These are phyloP conservation scores for Labia minor DNA, from an alignment of 2,888 invertebrate species.

Conservation along the genomic window DNA sequence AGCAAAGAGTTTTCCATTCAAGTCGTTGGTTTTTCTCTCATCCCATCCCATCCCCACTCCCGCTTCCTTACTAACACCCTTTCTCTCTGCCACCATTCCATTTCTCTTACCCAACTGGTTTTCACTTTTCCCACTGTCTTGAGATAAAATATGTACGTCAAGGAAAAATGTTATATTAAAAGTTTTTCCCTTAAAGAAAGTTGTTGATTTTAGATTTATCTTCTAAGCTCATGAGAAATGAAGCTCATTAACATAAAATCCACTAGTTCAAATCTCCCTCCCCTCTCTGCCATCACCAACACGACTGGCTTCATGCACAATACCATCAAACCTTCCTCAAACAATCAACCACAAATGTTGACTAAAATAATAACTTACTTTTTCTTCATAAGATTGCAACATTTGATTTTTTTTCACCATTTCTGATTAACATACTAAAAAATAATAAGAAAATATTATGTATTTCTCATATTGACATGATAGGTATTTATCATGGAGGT, in stretches of 20 bases:
- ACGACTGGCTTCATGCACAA: not conserved
- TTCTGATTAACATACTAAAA: too few relatives aligned
- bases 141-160: not conserved
- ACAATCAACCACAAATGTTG: conserved; percentile 13
- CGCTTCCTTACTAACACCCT: too few relatives aligned
- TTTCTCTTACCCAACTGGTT: too few relatives aligned
- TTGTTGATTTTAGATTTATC: conserved; percentile 13
- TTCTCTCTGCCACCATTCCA: too few relatives aligned
- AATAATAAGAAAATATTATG: too few relatives aligned
- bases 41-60: too few relatives aligned
- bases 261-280: not conserved
- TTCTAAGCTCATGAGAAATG: conserved; percentile 13
- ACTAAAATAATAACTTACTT: not conserved
- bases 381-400: not conserved
- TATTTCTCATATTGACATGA: too few relatives aligned
- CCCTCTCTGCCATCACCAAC: not conserved
- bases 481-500: too few relatives aligned
- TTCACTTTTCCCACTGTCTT: not conserved
- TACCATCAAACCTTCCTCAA: not conserved
- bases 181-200: not conserved
- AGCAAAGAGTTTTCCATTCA: too few relatives aligned
- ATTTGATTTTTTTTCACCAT: too few relatives aligned
- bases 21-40: too few relatives aligned
- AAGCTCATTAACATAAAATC: conserved; percentile 13
- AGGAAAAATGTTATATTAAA: not conserved